These are phyloP conservation scores for Zygothrica quintamaculata DNA, from an alignment of 2,888 invertebrate species.

Conservation along the genomic window DNA sequence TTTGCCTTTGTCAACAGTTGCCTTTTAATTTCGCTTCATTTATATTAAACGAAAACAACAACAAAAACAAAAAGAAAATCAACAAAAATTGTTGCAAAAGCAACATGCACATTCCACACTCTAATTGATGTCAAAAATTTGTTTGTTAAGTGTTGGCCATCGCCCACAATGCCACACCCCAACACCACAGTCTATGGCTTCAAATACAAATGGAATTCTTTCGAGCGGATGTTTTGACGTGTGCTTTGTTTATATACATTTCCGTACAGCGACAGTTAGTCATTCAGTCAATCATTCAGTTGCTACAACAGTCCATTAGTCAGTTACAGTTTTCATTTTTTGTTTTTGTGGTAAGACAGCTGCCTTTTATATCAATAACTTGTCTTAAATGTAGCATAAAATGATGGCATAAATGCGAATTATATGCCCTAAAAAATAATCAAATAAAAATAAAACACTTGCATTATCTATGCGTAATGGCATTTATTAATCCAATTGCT, in stretches of 20 bases:
- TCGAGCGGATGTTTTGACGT: conserved; percentile 40
- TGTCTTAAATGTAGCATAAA: conserved; percentile 69
- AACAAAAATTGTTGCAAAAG: conserved; percentile 7
- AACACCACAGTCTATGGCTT: conserved; percentile 8
- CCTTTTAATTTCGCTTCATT: conserved; percentile 76
- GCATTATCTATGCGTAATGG: conserved; percentile 57
- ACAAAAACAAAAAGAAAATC: conserved; percentile 14
- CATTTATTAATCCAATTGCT: conserved; percentile 80
- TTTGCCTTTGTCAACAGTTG: conserved; percentile 72
- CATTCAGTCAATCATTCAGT: too few relatives aligned
- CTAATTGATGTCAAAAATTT: conserved; percentile 71
- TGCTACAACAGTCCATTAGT: too few relatives aligned
- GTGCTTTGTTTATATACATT: conserved; percentile 41
- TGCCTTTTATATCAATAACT: conserved; percentile 50
- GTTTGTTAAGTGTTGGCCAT: conserved; percentile 65
- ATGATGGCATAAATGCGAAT: conserved; percentile 68
- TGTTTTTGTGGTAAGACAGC: too few relatives aligned
- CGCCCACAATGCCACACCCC: conserved; percentile 45
- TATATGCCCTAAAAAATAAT: conserved; percentile 42
- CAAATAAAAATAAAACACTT: conserved; percentile 63
- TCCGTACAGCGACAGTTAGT: conserved; percentile 9
- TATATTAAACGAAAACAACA: conserved; percentile 60
- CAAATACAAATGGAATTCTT: conserved; percentile 41
- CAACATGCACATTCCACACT: conserved; percentile 33
- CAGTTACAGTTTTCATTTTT: neutral